Evolutionary conservation across 2,113 vertebrate species (phyloP).

Genomic region (Bos taurus): ARS-UCD2.0 NC_037346.1:55423501-55424000

Average conservation of each 20-base stretch:
- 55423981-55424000: not conserved
- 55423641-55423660: not conserved
- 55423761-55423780: not conserved
- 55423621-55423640: fast-evolving
- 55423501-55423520: fast-evolving
- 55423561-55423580: fast-evolving
- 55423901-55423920: not conserved
- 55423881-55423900: not conserved
- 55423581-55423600: fast-evolving
- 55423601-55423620: fast-evolving
- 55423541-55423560: not conserved
- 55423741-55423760: fast-evolving
- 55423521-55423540: fast-evolving
- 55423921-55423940: not conserved
- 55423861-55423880: not conserved
- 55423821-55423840: not conserved
- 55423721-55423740: not conserved
- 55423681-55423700: fast-evolving
- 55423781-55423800: not conserved
- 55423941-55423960: not conserved
- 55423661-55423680: not conserved
- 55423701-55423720: fast-evolving
- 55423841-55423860: not conserved
- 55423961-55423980: fast-evolving
- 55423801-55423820: not conserved